Percentiles rank a stretch among this genome's conserved stretches.
Evolutionary conservation across 2,113 vertebrate genomes (phyloP).

Genomic region (Tragelaphus scriptus): DNA sequence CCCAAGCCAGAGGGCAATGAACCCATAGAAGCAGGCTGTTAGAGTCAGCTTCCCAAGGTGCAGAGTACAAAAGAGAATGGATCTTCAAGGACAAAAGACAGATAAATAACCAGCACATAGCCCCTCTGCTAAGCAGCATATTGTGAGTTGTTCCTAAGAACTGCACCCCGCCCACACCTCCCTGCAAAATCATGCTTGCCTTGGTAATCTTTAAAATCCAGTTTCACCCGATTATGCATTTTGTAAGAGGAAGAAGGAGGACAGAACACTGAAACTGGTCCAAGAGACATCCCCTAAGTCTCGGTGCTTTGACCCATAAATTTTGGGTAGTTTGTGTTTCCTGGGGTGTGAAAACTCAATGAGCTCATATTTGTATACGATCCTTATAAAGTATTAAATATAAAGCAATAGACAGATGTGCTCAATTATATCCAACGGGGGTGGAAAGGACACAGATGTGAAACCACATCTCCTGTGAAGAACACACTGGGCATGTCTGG

Average conservation of each 20-base stretch:
- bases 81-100: background rate
- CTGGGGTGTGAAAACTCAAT: background rate
- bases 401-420: background rate
- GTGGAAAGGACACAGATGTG: background rate
- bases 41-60: background rate
- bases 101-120: background rate
- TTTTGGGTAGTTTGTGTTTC: background rate
- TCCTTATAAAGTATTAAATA: background rate
- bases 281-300: background rate
- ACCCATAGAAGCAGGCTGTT: background rate
- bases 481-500: background rate
- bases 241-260: background rate
- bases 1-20: background rate
- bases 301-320: background rate
- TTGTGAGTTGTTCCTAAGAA: background rate
- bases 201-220: background rate
- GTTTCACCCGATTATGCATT: background rate
- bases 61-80: background rate
- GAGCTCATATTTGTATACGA: background rate
- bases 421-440: no score
- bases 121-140: background rate
- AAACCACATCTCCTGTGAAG: background rate
- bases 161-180: fast-evolving
- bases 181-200: background rate
- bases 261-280: background rate